Evolutionary conservation across 2,888 invertebrate genomes (phyloP).

Genomic region (Syrista parreyssii): DNA sequence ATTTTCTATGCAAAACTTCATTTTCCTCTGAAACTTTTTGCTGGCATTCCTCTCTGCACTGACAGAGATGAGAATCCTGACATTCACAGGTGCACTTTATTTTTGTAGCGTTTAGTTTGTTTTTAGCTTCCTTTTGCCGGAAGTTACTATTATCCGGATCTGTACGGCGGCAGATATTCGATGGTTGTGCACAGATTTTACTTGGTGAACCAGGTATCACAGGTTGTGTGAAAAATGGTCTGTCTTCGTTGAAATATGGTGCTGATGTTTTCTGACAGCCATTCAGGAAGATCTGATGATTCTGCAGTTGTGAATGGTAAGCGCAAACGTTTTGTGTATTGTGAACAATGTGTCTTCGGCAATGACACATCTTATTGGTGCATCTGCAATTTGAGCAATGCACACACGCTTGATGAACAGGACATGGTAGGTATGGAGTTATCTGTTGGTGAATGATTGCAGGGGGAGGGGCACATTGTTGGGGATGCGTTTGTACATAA

Average conservation of each 20-base stretch:
- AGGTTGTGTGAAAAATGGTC: constrained; percentile 23
- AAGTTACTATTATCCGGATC: constrained; percentile 22
- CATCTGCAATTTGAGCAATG: background rate
- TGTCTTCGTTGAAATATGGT: constrained; percentile 1
- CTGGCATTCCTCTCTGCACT: constrained; percentile 9
- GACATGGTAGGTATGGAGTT: constrained; percentile 18
- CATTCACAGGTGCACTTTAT: constrained; percentile 33
- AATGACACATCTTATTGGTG: background rate
- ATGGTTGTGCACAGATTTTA: background rate
- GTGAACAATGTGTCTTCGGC: background rate
- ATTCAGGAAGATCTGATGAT: background rate
- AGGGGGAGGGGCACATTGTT: background rate
- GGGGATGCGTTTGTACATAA: constrained; percentile 38
- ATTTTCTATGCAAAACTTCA: background rate
- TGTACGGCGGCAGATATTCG: background rate
- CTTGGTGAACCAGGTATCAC: background rate
- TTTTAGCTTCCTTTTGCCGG: constrained; percentile 56
- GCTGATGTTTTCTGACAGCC: background rate
- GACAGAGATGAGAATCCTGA: background rate
- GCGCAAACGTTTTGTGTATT: background rate
- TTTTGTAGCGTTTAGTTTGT: constrained; percentile 55
- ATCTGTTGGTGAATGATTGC: constrained; percentile 1
- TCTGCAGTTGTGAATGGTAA: constrained; percentile 5
- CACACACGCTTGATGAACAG: constrained; percentile 25
- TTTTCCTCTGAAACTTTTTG: background rate